phyloP scores from a whole-genome alignment of 2,113 vertebrate species.

The Odontophorus gujanensis region DNA sequence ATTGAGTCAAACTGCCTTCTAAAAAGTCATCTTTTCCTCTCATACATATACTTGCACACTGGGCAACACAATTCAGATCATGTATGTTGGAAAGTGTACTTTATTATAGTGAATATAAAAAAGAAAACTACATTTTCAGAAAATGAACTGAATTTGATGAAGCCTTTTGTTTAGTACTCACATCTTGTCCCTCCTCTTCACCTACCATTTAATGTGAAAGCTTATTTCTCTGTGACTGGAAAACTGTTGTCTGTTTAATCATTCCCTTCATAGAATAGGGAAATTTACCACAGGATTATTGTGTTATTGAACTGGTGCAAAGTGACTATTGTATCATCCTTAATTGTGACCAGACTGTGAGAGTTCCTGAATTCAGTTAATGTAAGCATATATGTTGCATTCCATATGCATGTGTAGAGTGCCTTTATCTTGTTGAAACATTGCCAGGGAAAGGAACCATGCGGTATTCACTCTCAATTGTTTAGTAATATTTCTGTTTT shows the following conservation, averaged over 20 bases:
- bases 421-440: not conserved
- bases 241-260: not conserved
- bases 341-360: not conserved
- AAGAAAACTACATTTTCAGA: not conserved
- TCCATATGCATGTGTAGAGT: not conserved
- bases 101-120: not conserved
- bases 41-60: accelerated
- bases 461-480: not conserved
- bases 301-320: not conserved
- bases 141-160: not conserved
- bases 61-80: not conserved
- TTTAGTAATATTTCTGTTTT: not conserved
- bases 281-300: not conserved
- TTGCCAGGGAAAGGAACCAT: not conserved
- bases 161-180: not conserved
- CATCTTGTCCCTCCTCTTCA: not conserved
- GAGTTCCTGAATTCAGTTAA: not conserved
- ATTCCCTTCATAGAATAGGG: not conserved
- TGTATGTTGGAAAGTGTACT: not conserved
- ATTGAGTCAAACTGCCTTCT: not conserved
- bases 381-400: not conserved
- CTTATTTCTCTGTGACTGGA: not conserved
- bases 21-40: not conserved
- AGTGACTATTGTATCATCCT: not conserved
- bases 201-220: not conserved